phyloP scores from a whole-genome alignment of 2,113 vertebrate species.

The Tretioscincus oriximinensis region DNA sequence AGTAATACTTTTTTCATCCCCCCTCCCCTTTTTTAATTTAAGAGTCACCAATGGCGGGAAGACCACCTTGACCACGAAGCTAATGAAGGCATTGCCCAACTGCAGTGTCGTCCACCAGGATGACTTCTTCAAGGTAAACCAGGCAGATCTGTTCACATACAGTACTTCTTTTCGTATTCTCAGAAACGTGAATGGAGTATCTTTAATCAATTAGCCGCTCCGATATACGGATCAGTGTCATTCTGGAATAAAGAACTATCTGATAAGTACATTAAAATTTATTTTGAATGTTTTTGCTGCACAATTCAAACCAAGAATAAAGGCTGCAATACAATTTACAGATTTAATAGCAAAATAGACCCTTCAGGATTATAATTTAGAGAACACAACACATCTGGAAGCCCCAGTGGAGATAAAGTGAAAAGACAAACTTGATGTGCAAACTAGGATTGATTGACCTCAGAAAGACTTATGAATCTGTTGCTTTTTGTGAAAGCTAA shows the following conservation, averaged over 20 bases:
- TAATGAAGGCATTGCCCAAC: slow-evolving; percentile 83
- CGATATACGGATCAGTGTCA: background rate
- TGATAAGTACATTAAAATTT: background rate
- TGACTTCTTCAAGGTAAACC: slow-evolving; percentile 92
- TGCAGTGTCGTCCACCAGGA: slow-evolving; percentile 95
- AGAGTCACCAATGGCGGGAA: slow-evolving; percentile 94
- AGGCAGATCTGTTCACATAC: background rate
- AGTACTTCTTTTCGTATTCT: background rate
- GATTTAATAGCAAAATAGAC: background rate
- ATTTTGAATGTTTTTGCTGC: background rate
- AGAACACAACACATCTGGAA: background rate
- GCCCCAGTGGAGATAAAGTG: background rate
- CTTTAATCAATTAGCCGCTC: background rate
- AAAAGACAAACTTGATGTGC: background rate
- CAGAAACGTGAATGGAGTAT: too few species aligned
- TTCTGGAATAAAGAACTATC: background rate
- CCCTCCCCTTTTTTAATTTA: slow-evolving; percentile 11
- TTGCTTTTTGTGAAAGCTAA: background rate
- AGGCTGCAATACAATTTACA: background rate
- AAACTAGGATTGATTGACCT: background rate
- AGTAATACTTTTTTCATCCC: background rate
- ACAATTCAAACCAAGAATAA: background rate
- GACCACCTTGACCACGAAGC: slow-evolving; percentile 85
- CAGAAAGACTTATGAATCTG: background rate
- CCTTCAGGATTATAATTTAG: background rate